Conservation (phyloP, 2,113 vertebrate species). For the Craseonycteris thonglongyai region DNA sequence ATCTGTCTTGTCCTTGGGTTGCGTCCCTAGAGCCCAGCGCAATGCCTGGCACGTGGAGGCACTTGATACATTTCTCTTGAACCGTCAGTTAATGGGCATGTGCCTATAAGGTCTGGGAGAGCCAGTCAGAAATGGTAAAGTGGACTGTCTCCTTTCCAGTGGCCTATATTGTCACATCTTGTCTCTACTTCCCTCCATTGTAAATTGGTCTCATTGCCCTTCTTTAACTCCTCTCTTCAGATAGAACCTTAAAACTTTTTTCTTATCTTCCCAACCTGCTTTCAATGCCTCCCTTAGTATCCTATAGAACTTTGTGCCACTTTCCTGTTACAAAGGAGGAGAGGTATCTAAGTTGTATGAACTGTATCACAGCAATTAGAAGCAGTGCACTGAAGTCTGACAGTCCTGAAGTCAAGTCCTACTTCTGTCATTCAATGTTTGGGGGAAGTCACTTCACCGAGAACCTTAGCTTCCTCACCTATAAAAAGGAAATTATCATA, state of each 20-base stretch:
- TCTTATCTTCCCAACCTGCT: background rate
- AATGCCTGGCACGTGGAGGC: background rate
- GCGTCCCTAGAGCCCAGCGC: background rate
- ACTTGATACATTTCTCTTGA: background rate
- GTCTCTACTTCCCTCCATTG: background rate
- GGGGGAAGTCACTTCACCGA: background rate
- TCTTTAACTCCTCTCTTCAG: background rate
- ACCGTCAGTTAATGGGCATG: background rate
- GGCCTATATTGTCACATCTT: background rate
- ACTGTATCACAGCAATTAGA: background rate
- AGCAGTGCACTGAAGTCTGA: background rate
- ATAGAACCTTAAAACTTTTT: background rate
- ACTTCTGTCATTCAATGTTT: background rate
- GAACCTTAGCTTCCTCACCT: background rate
- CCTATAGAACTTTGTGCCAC: background rate
- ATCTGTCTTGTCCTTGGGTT: background rate
- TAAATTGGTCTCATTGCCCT: background rate
- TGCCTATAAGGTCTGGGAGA: background rate
- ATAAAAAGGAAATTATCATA: background rate
- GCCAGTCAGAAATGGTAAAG: background rate
- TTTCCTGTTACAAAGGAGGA: background rate
- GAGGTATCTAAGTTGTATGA: background rate
- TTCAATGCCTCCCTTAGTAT: background rate
- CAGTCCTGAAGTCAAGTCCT: background rate
- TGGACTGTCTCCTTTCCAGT: background rate